Evolutionary conservation across 1,140 invertebrate genomes (phyloP).

Genomic region (Wasmannia auropunctata): DNA sequence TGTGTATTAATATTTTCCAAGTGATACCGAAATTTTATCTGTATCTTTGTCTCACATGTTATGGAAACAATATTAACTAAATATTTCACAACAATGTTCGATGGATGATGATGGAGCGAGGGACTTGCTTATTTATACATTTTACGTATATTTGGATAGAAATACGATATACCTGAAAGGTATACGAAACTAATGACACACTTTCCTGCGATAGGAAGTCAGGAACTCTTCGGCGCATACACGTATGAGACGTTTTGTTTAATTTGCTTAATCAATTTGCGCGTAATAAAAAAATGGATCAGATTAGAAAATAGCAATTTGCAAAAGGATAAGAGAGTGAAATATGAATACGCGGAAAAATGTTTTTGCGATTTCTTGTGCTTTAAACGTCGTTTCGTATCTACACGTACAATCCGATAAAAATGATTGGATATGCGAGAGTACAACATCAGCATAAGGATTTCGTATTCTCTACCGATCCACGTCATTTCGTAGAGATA

Average conservation of each 20-base stretch:
- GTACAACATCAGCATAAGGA: conserved; percentile 30
- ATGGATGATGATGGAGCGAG: conserved; percentile 49
- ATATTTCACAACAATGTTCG: neutral
- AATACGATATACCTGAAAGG: conserved; percentile 63
- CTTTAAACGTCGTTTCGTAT: conserved; percentile 19
- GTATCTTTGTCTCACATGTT: neutral
- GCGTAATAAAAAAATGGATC: conserved; percentile 12
- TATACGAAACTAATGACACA: conserved; percentile 74
- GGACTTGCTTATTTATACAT: conserved; percentile 46
- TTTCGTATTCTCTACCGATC: conserved; percentile 41
- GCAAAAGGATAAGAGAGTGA: neutral
- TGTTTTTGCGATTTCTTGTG: neutral
- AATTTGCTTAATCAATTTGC: neutral
- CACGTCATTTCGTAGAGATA: conserved; percentile 37
- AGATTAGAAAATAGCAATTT: neutral
- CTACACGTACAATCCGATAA: conserved; percentile 30
- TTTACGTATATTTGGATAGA: conserved; percentile 68
- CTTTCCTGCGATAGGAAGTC: conserved; percentile 74
- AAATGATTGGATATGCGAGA: conserved; percentile 39
- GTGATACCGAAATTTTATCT: neutral
- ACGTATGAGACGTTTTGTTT: conserved; percentile 73
- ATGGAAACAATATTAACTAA: conserved; percentile 12
- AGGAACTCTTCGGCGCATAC: conserved; percentile 79
- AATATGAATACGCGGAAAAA: neutral
- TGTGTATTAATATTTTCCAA: neutral